These are phyloP conservation scores for Galeopsomyia nigrocyanea DNA, from an alignment of 2,888 invertebrate genomes.

Conservation along the genomic window DNA sequence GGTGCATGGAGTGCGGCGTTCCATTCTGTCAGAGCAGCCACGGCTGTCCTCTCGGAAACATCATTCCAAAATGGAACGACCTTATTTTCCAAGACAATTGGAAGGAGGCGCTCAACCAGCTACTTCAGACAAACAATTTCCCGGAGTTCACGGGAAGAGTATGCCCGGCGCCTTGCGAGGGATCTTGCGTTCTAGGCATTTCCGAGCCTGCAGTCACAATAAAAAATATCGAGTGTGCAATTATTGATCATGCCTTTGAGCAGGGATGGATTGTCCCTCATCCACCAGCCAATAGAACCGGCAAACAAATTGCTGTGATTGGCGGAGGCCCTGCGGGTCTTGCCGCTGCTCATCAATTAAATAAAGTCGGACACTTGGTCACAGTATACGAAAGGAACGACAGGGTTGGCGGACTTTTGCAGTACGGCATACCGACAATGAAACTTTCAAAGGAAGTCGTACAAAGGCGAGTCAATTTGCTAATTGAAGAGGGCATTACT, in stretches of 20 bases:
- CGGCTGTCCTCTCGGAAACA: constrained; percentile 98
- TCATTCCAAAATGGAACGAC: constrained; percentile 99
- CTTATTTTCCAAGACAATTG: constrained; percentile 95
- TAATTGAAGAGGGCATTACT: constrained; percentile 89
- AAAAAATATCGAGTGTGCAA: constrained; percentile 98
- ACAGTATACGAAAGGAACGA: constrained; percentile 98
- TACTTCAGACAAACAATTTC: constrained; percentile 98
- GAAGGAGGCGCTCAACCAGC: constrained; percentile 92
- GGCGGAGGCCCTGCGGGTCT: constrained; percentile 96
- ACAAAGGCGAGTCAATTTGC: constrained; percentile 86
- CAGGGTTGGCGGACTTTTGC: constrained; percentile 92
- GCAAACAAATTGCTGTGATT: constrained; percentile 88
- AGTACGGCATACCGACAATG: constrained; percentile 99
- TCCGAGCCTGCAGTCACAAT: constrained; percentile 98
- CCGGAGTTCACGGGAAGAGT: constrained; percentile 97
- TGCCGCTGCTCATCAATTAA: constrained; percentile 96
- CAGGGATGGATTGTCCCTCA: constrained; percentile 93
- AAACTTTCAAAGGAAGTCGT: constrained; percentile 96
- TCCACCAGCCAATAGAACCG: constrained; percentile 81
- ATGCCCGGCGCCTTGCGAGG: constrained; percentile 98
- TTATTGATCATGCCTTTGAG: constrained; percentile 98
- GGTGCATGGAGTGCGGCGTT: constrained; percentile 99
- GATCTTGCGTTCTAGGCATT: constrained; percentile 96
- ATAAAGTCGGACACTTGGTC: constrained; percentile 96
- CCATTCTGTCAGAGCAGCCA: constrained; percentile 96